Percentiles rank a stretch among this genome's conserved stretches.
Evolutionary conservation across 1,140 invertebrate genomes (phyloP).

Genomic region (Brevipalpus yothersi): DNA sequence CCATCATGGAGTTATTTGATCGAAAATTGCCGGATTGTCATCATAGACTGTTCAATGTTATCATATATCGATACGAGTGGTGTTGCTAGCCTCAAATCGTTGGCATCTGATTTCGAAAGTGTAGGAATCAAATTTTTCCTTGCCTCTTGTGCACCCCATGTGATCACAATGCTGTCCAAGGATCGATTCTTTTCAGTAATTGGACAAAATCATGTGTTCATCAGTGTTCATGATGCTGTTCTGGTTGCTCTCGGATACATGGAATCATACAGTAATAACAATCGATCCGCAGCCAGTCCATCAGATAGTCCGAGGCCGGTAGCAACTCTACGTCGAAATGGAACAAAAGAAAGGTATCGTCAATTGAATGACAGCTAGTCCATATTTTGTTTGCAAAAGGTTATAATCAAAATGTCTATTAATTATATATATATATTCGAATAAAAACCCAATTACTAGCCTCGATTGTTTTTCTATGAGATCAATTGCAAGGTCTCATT

Average conservation of each 20-base stretch:
- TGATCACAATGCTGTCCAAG: neutral
- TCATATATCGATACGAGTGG: constrained; percentile 11
- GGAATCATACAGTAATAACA: neutral
- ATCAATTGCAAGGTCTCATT: no score
- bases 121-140: neutral
- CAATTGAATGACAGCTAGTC: no score
- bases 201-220: neutral
- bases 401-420: no score
- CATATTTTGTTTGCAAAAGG: no score
- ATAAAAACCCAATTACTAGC: no score
- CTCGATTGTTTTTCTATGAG: no score
- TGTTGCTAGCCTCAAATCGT: constrained; percentile 6
- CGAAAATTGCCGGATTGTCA: neutral
- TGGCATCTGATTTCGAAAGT: neutral
- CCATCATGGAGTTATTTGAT: neutral
- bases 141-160: neutral
- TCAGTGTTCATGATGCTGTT: constrained; percentile 1
- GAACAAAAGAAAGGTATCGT: no score
- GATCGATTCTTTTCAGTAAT: neutral
- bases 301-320: no score
- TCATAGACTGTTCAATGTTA: constrained; percentile 13
- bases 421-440: no score
- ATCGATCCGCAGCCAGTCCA: neutral
- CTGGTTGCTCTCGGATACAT: neutral
- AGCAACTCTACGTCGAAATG: no score